phyloP scores from a whole-genome alignment of 2,888 invertebrate species.

The Melinaea menophilus region DNA sequence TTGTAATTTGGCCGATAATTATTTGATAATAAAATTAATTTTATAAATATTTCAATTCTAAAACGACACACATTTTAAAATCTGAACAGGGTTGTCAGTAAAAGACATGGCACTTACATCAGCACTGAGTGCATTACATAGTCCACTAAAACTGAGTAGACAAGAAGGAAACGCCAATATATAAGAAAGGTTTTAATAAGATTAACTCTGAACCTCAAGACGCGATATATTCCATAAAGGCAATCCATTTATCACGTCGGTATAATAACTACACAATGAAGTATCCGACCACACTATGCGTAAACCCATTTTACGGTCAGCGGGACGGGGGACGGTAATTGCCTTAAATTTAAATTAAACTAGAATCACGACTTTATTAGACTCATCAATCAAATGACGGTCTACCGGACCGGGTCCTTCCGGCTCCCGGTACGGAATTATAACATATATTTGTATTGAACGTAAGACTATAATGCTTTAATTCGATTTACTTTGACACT shows the following conservation, averaged over 20 bases:
- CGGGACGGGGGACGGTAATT: constrained; percentile 65
- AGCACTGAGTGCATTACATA: no score
- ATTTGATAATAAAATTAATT: no score
- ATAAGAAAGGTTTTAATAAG: constrained; percentile 4
- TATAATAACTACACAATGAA: constrained; percentile 50
- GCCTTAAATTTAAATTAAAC: constrained; percentile 78
- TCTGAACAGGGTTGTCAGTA: no score
- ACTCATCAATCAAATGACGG: constrained; percentile 74
- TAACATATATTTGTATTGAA: constrained; percentile 46
- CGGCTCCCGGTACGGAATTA: constrained; percentile 44
- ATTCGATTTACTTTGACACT: constrained; percentile 46
- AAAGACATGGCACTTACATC: no score
- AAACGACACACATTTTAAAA: no score
- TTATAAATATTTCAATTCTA: no score
- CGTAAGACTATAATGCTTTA: constrained; percentile 45
- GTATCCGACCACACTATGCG: constrained; percentile 49
- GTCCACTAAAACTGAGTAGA: no score
- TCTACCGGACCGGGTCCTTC: constrained; percentile 52
- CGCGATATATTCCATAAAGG: constrained; percentile 21
- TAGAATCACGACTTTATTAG: constrained; percentile 77
- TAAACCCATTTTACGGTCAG: constrained; percentile 71
- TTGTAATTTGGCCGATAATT: no score
- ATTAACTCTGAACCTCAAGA: background rate
- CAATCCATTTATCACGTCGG: constrained; percentile 32
- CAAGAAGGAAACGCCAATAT: background rate